These are phyloP conservation scores for Suncus etruscus DNA, from an alignment of 2,113 vertebrate genomes.

Conservation along the genomic window DNA sequence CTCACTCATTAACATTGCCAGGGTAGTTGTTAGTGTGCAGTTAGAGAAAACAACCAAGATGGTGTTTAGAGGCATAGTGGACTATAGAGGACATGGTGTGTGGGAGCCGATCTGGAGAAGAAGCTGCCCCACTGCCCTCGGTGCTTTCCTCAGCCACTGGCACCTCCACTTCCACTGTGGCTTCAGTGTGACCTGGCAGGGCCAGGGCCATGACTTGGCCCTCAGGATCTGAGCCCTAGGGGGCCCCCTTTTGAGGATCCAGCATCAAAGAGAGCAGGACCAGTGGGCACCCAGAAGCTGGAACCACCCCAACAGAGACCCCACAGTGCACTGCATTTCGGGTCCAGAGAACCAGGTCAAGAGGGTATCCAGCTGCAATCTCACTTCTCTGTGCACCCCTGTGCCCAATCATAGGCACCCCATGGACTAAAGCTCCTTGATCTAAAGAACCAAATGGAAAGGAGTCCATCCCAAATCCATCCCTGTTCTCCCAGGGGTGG, in stretches of 20 bases:
- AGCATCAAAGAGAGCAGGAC: constrained; percentile 44
- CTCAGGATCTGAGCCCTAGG: constrained; percentile 10
- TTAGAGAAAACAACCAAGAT: no score
- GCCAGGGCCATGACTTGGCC: constrained; percentile 47
- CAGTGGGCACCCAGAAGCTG: constrained; percentile 55
- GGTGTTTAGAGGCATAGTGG: constrained; percentile 89
- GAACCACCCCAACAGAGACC: constrained; percentile 29
- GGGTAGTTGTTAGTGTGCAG: no score
- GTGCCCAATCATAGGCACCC: not conserved
- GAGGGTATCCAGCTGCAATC: not conserved
- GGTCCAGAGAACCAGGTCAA: constrained; percentile 51
- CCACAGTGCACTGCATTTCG: constrained; percentile 36
- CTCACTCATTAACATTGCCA: no score
- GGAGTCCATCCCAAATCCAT: constrained; percentile 1
- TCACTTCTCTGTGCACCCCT: not conserved
- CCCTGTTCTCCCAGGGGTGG: not conserved
- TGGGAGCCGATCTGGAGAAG: constrained; percentile 96
- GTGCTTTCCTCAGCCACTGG: constrained; percentile 96
- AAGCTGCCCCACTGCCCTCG: constrained; percentile 95
- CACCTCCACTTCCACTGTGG: constrained; percentile 96
- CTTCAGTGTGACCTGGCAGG: constrained; percentile 90
- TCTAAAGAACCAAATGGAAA: no score
- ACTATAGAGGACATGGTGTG: constrained; percentile 97
- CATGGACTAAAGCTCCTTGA: constrained; percentile 37
- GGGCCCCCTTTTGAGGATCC: constrained; percentile 39